Conservation (phyloP, 2,113 vertebrate genomes). For the Lathamus discolor region DNA sequence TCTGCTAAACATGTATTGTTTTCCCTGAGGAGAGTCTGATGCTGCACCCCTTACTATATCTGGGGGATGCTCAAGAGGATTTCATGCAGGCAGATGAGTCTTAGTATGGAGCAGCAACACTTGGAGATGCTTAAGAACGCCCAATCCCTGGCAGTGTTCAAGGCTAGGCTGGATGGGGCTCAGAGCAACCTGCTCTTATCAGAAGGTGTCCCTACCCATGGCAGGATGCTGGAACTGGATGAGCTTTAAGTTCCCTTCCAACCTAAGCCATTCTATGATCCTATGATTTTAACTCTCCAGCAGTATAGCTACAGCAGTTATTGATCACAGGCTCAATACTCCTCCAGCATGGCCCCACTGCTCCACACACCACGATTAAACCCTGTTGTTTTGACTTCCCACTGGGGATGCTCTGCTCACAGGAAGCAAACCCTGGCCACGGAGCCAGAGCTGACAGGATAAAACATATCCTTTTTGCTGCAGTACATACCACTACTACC, state of each 20-base stretch:
- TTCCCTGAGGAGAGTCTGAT: not conserved
- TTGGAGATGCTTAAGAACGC: not conserved
- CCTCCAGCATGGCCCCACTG: not conserved
- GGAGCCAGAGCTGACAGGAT: not conserved
- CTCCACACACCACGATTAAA: not conserved
- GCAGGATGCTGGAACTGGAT: not conserved
- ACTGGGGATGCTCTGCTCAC: not conserved
- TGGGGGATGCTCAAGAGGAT: not conserved
- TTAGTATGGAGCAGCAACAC: not conserved
- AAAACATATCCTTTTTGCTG: not conserved
- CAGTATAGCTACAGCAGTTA: not conserved
- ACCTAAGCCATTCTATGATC: not conserved
- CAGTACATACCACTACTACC: constrained; percentile 84
- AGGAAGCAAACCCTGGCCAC: not conserved
- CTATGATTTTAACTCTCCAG: not conserved
- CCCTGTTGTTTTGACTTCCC: not conserved
- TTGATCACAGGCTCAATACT: not conserved
- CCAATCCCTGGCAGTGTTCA: not conserved
- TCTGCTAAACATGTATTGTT: not conserved
- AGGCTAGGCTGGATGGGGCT: not conserved
- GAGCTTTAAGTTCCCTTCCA: not conserved
- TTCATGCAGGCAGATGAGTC: not conserved
- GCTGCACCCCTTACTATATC: not conserved
- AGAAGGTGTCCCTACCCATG: not conserved
- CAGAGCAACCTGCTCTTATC: not conserved